phyloP scores from a whole-genome alignment of 53 echinoderm and acorn worm species.

The Stichopus horrens region DNA sequence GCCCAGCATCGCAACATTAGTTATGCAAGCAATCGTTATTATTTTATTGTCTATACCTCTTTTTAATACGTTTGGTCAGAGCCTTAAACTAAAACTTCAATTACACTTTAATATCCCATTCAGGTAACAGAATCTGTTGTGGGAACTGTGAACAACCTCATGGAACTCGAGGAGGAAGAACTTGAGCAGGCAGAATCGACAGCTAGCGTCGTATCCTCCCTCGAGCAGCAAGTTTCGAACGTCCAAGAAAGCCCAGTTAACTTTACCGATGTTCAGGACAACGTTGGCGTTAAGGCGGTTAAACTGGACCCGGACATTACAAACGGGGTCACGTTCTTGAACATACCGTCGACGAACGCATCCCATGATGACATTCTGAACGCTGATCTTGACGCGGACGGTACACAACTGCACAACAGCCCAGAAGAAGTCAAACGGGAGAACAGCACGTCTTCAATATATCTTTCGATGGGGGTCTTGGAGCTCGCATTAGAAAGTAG shows the following conservation, averaged over 20 bases:
- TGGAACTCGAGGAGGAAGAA: not conserved
- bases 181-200: not conserved
- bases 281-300: conserved; percentile 25
- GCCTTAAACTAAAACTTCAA: too few species aligned
- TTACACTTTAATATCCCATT: too few species aligned
- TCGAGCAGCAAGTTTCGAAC: conserved; percentile 20
- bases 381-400: not conserved
- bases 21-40: too few species aligned
- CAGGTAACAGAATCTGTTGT: conserved; percentile 28
- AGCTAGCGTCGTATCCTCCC: not conserved
- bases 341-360: not conserved
- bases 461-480: not conserved
- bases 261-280: conserved; percentile 14
- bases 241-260: conserved; percentile 23
- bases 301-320: conserved; percentile 23
- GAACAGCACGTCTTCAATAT: not conserved
- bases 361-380: not conserved
- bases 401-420: not conserved
- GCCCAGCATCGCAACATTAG: too few species aligned
- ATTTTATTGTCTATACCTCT: too few species aligned
- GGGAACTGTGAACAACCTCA: conserved; percentile 16
- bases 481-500: not conserved
- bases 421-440: not conserved
- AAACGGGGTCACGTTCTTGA: conserved; percentile 6
- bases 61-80: too few species aligned